phyloP scores from a whole-genome alignment of 1,140 invertebrate species.

The Drosophila melanogaster region DNA sequence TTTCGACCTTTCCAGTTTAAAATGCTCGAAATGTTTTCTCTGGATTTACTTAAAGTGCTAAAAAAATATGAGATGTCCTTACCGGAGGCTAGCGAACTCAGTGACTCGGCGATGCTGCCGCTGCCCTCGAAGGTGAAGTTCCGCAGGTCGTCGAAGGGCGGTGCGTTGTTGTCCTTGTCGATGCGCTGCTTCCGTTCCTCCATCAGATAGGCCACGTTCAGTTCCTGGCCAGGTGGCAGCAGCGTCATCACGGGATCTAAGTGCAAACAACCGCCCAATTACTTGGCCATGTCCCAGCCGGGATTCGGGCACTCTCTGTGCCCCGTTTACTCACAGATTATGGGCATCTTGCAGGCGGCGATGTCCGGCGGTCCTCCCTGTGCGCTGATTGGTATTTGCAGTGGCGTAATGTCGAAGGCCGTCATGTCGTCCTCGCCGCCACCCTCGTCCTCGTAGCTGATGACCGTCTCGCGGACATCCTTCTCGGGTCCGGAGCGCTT shows the following conservation, averaged over 20 bases:
- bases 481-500: slow-evolving; percentile 99
- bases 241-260: slow-evolving; percentile 86
- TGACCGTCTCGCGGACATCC: slow-evolving; percentile 98
- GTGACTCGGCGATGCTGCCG: slow-evolving; percentile 97
- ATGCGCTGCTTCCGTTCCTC: slow-evolving; percentile 97
- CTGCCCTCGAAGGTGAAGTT: slow-evolving; percentile 99
- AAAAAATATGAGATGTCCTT: slow-evolving; percentile 41
- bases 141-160: slow-evolving; percentile 97
- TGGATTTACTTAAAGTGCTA: not conserved
- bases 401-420: slow-evolving; percentile 97
- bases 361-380: slow-evolving; percentile 90
- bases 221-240: slow-evolving; percentile 88
- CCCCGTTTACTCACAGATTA: slow-evolving; percentile 88
- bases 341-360: slow-evolving; percentile 90
- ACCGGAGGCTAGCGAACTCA: slow-evolving; percentile 97
- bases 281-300: slow-evolving; percentile 21
- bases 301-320: not conserved
- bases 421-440: slow-evolving; percentile 99
- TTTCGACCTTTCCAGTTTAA: no score
- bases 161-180: slow-evolving; percentile 97
- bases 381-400: slow-evolving; percentile 96
- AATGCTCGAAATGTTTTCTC: not conserved
- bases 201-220: slow-evolving; percentile 98
- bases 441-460: slow-evolving; percentile 99
- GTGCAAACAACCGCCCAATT: slow-evolving; percentile 25